Base-by-base conservation (phyloP, 2,888 invertebrate species). In the Noctua fimbriata region DNA sequence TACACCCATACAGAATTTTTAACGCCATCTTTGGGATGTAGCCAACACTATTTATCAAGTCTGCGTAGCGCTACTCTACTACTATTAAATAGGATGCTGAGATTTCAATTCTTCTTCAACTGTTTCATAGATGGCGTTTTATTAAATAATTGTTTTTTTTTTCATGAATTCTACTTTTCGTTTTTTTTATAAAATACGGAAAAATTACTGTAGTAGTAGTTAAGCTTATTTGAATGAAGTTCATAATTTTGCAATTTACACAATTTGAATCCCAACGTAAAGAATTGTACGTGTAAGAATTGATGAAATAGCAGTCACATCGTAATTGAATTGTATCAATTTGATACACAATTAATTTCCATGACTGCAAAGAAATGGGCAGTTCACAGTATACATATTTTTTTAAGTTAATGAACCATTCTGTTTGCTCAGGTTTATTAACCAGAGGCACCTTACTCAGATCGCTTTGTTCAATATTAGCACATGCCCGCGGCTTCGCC, bases 71-170 rank as follows among this genome's bases (percentile, higher is more conserved):
- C 10, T 47, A 0, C 24, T n/a, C 32, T n/a, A n/a, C n/a, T n/a
- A n/a, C n/a, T n/a, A n/a, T n/a, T n/a, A n/a, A n/a, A n/a, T n/a
- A 18, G 18, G 10, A 49, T 18, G 16, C n/a, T 12, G 47, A 41
- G 2, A 2, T 28, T n/a, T 14, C 9, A 49, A 21, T 21, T 36
- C 12, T 79, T 49, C 63, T 21, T 32, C 1, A 7, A 32, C 16
- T 21, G 10, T 32, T 12, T 32, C 41, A 79, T 47, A 79, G 79
- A 82, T 79, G 83, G 76, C 83, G 79, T 47, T 82, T 66, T n/a
- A 4, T 66, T 6, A 28, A 55, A 41, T 1, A 21, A 12, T 41
- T 44, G 44, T 10, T n/a, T 7, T 24, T 24, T 9, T 36, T 55
- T 32, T 18, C 7, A 10, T 28, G 4, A 28, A 18, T 12, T 14